Percentiles rank a stretch among this genome's conserved stretches.
These are phyloP conservation scores for Indri indri DNA, from an alignment of 2,113 vertebrate species.

Conservation along the genomic window DNA sequence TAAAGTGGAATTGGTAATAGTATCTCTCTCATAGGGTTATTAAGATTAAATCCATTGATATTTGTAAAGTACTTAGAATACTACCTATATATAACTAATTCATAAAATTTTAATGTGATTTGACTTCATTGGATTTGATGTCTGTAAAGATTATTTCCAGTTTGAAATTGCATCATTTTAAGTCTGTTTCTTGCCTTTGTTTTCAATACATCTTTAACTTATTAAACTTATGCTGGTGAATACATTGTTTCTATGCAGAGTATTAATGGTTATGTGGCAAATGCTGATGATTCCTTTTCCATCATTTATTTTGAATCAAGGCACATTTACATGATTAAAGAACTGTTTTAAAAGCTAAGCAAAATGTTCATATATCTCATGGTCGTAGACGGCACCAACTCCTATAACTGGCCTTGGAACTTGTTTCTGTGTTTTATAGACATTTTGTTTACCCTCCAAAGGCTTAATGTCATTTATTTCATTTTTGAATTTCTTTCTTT, in stretches of 20 bases:
- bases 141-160: background rate
- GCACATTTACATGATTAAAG: background rate
- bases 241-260: background rate
- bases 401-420: background rate
- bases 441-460: conserved; percentile 26
- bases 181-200: conserved; percentile 17
- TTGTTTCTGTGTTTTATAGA: background rate
- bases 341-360: background rate
- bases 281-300: background rate
- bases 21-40: background rate
- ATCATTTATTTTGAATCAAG: conserved; percentile 30
- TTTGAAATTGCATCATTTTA: background rate
- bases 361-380: background rate
- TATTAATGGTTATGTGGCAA: background rate
- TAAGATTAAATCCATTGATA: background rate
- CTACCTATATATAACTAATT: background rate
- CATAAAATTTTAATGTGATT: background rate
- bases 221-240: background rate
- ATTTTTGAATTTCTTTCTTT: conserved; percentile 22
- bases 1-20: background rate
- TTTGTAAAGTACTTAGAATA: background rate
- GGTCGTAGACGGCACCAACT: background rate
- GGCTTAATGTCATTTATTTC: background rate
- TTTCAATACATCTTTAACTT: background rate
- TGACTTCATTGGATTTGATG: background rate